These are phyloP conservation scores for Indicator maculatus DNA, from an alignment of 2,113 vertebrate species.

Conservation along the genomic window DNA sequence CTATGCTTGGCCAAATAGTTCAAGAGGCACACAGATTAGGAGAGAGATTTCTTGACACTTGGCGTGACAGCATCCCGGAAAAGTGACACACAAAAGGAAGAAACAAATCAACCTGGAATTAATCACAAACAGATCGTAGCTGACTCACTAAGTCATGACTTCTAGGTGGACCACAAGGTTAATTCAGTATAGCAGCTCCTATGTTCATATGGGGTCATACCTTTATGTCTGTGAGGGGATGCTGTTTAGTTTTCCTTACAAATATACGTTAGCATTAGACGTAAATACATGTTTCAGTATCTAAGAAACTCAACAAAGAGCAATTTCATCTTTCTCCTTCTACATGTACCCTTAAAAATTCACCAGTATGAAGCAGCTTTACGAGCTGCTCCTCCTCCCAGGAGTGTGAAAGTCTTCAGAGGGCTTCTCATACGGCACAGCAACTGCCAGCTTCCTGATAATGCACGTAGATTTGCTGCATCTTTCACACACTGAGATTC, in stretches of 20 bases:
- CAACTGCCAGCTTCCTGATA: background rate
- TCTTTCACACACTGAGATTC: background rate
- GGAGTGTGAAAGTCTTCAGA: background rate
- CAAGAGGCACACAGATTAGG: background rate
- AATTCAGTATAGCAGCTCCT: background rate
- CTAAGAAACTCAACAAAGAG: background rate
- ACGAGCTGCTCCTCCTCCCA: background rate
- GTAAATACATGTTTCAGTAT: background rate
- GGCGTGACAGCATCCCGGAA: background rate
- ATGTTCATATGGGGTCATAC: background rate
- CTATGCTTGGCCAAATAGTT: background rate
- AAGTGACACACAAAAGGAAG: background rate
- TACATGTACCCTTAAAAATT: background rate
- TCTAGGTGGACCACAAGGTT: background rate
- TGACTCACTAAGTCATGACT: rapidly evolving
- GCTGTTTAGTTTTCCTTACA: background rate
- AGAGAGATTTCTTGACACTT: background rate
- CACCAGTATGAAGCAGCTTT: background rate
- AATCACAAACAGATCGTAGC: background rate
- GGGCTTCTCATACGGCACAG: background rate
- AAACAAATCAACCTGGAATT: background rate
- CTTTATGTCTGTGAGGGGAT: background rate
- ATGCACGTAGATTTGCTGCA: rapidly evolving
- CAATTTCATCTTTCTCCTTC: background rate
- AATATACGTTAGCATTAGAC: no score